Conservation (phyloP, 2,113 vertebrate species). For the Hyperoodon ampullatus region DNA sequence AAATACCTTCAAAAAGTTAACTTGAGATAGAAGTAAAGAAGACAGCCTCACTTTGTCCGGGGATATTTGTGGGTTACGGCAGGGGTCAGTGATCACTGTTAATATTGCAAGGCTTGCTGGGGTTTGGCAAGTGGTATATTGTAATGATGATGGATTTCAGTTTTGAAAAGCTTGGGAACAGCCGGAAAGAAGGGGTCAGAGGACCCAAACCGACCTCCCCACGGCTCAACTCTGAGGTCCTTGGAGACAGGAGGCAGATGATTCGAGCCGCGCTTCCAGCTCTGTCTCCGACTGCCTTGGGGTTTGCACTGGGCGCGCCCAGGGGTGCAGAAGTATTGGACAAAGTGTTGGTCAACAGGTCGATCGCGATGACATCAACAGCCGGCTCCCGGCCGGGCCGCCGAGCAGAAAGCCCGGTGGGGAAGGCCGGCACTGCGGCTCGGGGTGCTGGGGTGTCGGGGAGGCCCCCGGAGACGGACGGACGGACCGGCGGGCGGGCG, state of each 20-base stretch:
- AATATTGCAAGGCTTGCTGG: not conserved
- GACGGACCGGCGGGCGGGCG: not conserved
- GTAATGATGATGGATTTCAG: conserved; percentile 36
- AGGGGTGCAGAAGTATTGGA: not conserved
- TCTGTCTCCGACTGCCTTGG: not conserved
- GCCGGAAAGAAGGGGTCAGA: not conserved
- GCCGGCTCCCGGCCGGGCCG: not conserved
- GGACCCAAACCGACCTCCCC: not conserved
- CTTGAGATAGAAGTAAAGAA: not conserved
- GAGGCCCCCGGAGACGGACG: not conserved
- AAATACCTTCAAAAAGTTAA: not conserved
- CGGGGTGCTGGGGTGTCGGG: not conserved
- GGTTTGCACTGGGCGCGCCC: not conserved
- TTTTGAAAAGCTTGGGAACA: conserved; percentile 34
- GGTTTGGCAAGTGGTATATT: not conserved
- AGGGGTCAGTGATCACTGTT: not conserved
- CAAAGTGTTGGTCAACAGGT: not conserved
- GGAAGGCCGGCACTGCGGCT: not conserved
- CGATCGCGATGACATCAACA: not conserved
- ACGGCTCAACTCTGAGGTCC: not conserved
- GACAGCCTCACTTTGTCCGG: not conserved
- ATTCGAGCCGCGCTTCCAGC: not conserved
- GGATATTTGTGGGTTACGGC: not conserved
- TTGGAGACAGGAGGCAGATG: not conserved
- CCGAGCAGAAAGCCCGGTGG: not conserved